A percentile compares a stretch with the other conserved stretches of the same genome.
These are phyloP conservation scores for Tanytarsus gracilentus DNA, from an alignment of 2,888 invertebrate genomes.

Conservation along the genomic window DNA sequence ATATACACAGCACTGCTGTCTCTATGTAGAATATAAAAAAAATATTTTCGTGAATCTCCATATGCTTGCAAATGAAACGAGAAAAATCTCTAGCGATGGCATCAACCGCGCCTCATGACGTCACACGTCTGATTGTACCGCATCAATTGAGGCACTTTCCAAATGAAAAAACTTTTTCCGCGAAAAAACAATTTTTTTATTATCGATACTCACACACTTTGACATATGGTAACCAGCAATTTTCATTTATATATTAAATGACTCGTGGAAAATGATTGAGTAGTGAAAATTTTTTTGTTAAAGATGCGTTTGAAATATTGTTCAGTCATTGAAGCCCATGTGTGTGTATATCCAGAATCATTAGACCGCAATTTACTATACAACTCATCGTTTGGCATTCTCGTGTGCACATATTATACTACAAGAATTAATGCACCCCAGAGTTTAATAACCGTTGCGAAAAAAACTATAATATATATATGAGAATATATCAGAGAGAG, in stretches of 20 bases:
- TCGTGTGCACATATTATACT: neutral
- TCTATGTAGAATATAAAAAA: neutral
- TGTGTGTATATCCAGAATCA: too few relatives aligned
- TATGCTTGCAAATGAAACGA: constrained; percentile 11
- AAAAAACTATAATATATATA: neutral
- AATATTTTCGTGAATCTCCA: constrained; percentile 26
- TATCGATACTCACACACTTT: too few relatives aligned
- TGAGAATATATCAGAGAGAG: neutral
- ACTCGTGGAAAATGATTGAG: too few relatives aligned
- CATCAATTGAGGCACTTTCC: neutral
- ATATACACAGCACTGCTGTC: neutral
- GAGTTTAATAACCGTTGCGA: constrained; percentile 16
- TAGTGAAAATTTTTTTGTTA: too few relatives aligned
- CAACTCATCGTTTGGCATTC: neutral
- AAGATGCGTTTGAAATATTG: too few relatives aligned
- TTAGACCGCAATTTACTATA: constrained; percentile 3
- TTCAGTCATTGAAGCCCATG: too few relatives aligned
- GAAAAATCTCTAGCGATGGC: constrained; percentile 10
- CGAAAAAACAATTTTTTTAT: too few relatives aligned
- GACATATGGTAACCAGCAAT: too few relatives aligned
- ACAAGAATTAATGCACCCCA: neutral
- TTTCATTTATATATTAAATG: too few relatives aligned
- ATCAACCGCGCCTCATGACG: constrained; percentile 28
- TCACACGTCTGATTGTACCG: constrained; percentile 3
- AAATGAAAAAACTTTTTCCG: too few relatives aligned